Evolutionary conservation across 2,113 vertebrate genomes (phyloP).

Genomic region (Protobothrops flavoviridis): DNA sequence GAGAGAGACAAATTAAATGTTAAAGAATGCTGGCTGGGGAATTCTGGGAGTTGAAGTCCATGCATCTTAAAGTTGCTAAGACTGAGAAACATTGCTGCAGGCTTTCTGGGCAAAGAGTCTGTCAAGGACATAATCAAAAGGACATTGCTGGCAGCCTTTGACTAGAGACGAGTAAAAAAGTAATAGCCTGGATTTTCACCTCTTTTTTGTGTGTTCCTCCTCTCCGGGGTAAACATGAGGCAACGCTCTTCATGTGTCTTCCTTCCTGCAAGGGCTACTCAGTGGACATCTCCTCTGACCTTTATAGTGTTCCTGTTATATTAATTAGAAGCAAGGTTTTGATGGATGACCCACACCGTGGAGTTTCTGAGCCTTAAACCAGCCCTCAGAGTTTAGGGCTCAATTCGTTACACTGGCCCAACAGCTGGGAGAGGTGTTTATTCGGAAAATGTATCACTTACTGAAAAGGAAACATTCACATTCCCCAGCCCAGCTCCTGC

Average conservation of each 20-base stretch:
- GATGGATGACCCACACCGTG: conserved; percentile 90
- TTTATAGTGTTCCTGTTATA: conserved; percentile 85
- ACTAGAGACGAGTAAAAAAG: not conserved
- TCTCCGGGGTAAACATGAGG: conserved; percentile 32
- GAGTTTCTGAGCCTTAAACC: conserved; percentile 76
- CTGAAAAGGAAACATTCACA: conserved; percentile 72
- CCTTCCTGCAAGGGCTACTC: not conserved
- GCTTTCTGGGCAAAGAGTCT: not conserved
- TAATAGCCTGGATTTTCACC: not conserved
- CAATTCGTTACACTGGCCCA: conserved; percentile 78
- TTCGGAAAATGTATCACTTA: conserved; percentile 75
- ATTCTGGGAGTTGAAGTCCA: not conserved
- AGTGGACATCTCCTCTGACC: conserved; percentile 65
- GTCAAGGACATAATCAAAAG: not conserved
- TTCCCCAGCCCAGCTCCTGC: conserved; percentile 32
- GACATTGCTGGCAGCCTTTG: not conserved
- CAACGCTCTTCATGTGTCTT: not conserved
- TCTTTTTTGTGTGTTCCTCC: conserved; percentile 17
- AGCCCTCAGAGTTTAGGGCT: conserved; percentile 79
- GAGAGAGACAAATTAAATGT: not conserved
- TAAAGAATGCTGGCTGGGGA: not conserved
- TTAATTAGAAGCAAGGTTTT: conserved; percentile 87
- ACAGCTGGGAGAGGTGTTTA: conserved; percentile 73
- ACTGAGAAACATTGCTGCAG: not conserved
- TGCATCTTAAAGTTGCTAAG: not conserved